Base-by-base conservation (phyloP, 1,140 invertebrate species). In the Rhopalosiphum maidis region DNA sequence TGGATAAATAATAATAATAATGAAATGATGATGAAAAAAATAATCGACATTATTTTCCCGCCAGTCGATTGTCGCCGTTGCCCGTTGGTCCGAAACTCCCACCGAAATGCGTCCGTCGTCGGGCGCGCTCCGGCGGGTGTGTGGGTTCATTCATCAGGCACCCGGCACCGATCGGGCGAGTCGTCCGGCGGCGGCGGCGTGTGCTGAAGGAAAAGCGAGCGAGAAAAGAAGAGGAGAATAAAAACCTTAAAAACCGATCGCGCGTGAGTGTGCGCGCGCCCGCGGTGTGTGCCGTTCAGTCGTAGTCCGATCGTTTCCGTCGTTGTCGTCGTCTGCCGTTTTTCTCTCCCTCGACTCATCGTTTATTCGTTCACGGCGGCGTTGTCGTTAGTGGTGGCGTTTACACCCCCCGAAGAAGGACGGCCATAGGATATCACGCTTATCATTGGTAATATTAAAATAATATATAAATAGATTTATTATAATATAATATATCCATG, bases 71-170 rank as follows among this genome's bases (percentile, higher is more conserved):
- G 35, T 51, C 51, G 51, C n/a, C 51, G n/a, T 43, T 23, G 48
- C 48, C 87, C 22, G 85, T 86, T 86, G 85, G 87, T 89, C 87
- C n/a, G 87, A 89, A 86, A 86, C 85, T 86, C 85, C 43, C 43
- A 86, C 43, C 41, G 85, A 46, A 88, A 51, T 43, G 43, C 30
- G 85, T n/a, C 60, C 11, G 60, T 77, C 60, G 60, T 1, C 60
- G 60, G 30, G 60, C 23, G 85, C 43, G 85, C 30, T 43, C 25
- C 43, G 25, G 41, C 48, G 48, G n/a, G 48, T n/a, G 48, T 54
- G 46, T 7, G 46, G 30, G 30, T 88, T 54, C 87, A 54, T 89
- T 37, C 87, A 54, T 35, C n/a, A 51, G 48, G 87, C 86, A n/a
- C 85, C 43, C 85, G 85, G 41, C 87, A 54, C 87, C 87, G 87